These are phyloP conservation scores for Periophthalmus magnuspinnatus DNA, from an alignment of 2,797 vertebrate species.

Conservation along the genomic window DNA sequence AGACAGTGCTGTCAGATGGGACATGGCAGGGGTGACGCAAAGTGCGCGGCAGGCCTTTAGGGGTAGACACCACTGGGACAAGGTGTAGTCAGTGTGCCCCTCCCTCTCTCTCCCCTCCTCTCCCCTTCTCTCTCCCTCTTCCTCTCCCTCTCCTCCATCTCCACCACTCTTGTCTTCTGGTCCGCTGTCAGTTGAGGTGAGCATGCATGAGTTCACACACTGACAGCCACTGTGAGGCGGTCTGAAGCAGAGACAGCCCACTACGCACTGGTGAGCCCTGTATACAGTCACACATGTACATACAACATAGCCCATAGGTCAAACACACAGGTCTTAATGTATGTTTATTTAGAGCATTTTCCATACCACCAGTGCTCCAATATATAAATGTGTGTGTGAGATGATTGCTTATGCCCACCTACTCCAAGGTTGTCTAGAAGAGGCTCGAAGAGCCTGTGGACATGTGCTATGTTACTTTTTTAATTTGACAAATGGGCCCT, in stretches of 20 bases:
- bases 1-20: constrained; percentile 40
- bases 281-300: constrained; percentile 18
- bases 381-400: constrained; percentile 49
- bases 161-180: constrained; percentile 15
- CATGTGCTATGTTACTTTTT: constrained; percentile 52
- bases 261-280: constrained; percentile 32
- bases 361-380: constrained; percentile 16
- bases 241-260: constrained; percentile 38
- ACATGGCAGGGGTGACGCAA: constrained; percentile 18
- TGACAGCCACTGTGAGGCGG: constrained; percentile 54
- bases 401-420: constrained; percentile 58
- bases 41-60: constrained; percentile 40
- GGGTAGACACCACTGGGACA: constrained; percentile 42
- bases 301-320: not conserved
- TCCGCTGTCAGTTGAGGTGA: constrained; percentile 48
- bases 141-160: constrained; percentile 3
- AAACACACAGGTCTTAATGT: constrained; percentile 6
- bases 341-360: constrained; percentile 8
- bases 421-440: constrained; percentile 54
- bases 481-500: constrained; percentile 70
- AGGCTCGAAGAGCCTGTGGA: constrained; percentile 59
- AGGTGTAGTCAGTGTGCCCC: constrained; percentile 19
- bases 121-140: not conserved
- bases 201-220: constrained; percentile 57
- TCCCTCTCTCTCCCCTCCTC: not conserved